phyloP scores from a whole-genome alignment of 1,140 invertebrate species.

The Glossosoma conforme region DNA sequence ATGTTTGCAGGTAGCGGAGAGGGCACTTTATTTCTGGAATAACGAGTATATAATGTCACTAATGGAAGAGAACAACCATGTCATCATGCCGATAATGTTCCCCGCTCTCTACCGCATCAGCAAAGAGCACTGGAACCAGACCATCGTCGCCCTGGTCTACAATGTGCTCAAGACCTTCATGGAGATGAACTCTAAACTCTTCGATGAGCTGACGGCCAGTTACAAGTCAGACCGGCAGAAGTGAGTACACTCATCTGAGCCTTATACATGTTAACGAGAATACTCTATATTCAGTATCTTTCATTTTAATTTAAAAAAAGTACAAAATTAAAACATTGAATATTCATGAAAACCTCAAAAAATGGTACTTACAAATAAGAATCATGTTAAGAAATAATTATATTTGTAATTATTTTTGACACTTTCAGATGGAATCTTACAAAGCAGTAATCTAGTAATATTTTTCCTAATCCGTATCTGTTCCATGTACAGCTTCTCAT shows the following conservation, averaged over 20 bases:
- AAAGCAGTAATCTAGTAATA: too few species aligned
- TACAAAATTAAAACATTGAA: too few species aligned
- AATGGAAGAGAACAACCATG: slow-evolving; percentile 88
- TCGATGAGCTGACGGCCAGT: slow-evolving; percentile 96
- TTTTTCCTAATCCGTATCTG: too few species aligned
- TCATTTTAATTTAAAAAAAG: neutral
- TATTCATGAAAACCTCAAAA: too few species aligned
- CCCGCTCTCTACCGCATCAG: slow-evolving; percentile 96
- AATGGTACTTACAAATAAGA: too few species aligned
- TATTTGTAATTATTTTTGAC: too few species aligned
- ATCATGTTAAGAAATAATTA: too few species aligned
- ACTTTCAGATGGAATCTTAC: too few species aligned
- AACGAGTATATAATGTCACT: slow-evolving; percentile 95
- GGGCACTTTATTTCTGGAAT: slow-evolving; percentile 94
- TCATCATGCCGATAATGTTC: slow-evolving; percentile 93
- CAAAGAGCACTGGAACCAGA: slow-evolving; percentile 99
- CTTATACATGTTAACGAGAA: neutral
- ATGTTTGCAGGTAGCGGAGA: slow-evolving; percentile 84
- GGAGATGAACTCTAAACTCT: slow-evolving; percentile 99
- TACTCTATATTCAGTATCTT: neutral
- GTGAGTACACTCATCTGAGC: slow-evolving; percentile 54
- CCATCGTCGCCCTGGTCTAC: slow-evolving; percentile 97
- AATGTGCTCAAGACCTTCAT: slow-evolving; percentile 99
- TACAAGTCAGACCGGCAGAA: slow-evolving; percentile 97
- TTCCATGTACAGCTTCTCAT: too few species aligned